Base-by-base conservation (phyloP, 92 coral and sea anemone species). In the Bergia puertoricense region DNA sequence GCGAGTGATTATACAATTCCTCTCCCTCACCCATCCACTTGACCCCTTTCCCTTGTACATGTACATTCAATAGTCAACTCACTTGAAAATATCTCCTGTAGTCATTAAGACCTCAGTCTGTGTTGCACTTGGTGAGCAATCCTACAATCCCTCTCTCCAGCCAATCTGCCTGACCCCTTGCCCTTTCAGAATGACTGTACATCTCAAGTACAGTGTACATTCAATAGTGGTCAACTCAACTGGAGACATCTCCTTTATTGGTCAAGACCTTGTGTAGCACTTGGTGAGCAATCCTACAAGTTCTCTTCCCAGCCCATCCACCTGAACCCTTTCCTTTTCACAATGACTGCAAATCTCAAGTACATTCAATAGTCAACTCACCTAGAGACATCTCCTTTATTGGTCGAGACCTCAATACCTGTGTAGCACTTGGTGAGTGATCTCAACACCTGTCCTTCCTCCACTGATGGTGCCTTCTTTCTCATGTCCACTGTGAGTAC, bases 391-490 rank as follows among this genome's bases (percentile, higher is more conserved):
- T 97, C 99, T 2, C 96, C 94, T 81, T 97, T 97, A 91, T 96
- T 97, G 45, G 96, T 94, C 0, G 99, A 97, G 16, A 96, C 98
- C 88, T 97, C 99, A 80, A 96, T 94, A 74, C 88, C 85, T 13
- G 94, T 92, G 90, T 95, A 97, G 82, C 99, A 97, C 81, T 97
- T 97, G 85, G 94, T 91, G 73, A 97, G 85, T 2, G 99, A 98
- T 80, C 95, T 93, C 36, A 97, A 93, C 9, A 95, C 92, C 81
- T 97, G 98, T 56, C 98, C 99, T 74, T 95, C 99, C 71, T 97
- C 99, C n/a, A 94, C 95, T 20, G 97, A 90, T 38, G 99, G 98
- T 42, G 94, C 92, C 79, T 89, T 92, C 77, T 91, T 97, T 85
- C 88, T 91, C 36, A 97, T 91, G 46, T 94, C 94, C 80, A 95